phyloP scores from a whole-genome alignment of 2,113 vertebrate species.

The Thamnaconus septentrionalis region DNA sequence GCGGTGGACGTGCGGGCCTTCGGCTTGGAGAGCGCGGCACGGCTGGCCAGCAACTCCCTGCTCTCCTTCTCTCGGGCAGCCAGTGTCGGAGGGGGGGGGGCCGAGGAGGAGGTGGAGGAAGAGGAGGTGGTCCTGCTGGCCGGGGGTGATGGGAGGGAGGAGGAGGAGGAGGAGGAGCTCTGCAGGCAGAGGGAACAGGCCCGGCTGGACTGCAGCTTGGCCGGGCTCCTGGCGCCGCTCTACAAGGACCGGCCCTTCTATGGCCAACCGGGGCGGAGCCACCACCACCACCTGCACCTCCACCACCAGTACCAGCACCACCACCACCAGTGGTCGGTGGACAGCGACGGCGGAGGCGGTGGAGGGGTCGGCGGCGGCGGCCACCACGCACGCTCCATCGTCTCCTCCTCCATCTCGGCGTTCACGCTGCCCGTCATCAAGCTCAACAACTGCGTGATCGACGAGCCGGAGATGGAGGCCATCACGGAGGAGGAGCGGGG shows the following conservation, averaged over 20 bases:
- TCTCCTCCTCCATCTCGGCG: slow-evolving; percentile 94
- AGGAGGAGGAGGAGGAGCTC: slow-evolving; percentile 79
- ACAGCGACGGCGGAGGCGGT: slow-evolving; percentile 74
- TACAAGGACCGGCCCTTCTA: slow-evolving; percentile 78
- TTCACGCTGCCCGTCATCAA: slow-evolving; percentile 98
- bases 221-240: slow-evolving; percentile 81
- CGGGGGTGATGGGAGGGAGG: slow-evolving; percentile 72
- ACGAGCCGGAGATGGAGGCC: slow-evolving; percentile 91
- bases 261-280: slow-evolving; percentile 51
- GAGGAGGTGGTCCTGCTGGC: background rate
- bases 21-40: slow-evolving; percentile 69
- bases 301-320: too few relatives aligned
- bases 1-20: slow-evolving; percentile 72
- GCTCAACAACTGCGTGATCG: slow-evolving; percentile 98
- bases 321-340: slow-evolving; percentile 67
- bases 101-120: background rate
- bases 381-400: slow-evolving; percentile 93
- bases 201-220: slow-evolving; percentile 56
- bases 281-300: background rate
- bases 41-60: slow-evolving; percentile 81
- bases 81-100: slow-evolving; percentile 42
- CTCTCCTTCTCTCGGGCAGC: slow-evolving; percentile 70
- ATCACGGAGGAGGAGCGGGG: slow-evolving; percentile 85
- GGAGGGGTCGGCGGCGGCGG: slow-evolving; percentile 65
- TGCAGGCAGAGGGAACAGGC: slow-evolving; percentile 33